A percentile compares a stretch with the other conserved stretches of the same genome.
phyloP scores from a whole-genome alignment of 1,140 invertebrate species.

The Melipona quadrifasciata region DNA sequence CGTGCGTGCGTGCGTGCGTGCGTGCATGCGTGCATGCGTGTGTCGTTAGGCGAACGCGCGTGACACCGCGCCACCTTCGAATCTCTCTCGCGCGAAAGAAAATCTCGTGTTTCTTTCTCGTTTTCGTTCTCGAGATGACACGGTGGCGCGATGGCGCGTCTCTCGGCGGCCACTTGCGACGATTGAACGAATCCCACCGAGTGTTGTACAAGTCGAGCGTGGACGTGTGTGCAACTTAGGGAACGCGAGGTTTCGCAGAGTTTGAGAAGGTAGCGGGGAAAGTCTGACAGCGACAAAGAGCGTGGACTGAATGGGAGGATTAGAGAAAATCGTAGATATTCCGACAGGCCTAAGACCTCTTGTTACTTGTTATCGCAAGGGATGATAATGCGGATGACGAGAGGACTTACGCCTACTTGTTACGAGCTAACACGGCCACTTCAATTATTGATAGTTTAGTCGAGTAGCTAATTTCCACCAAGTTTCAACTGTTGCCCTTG shows the following conservation, averaged over 20 bases:
- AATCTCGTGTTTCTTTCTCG: slow-evolving; percentile 31
- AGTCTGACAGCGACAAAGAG: not conserved
- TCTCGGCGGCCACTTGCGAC: not conserved
- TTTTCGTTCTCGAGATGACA: not conserved
- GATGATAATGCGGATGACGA: slow-evolving; percentile 28
- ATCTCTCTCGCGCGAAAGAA: slow-evolving; percentile 35
- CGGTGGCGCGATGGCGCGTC: too few species aligned
- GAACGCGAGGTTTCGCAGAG: not conserved
- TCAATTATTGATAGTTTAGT: slow-evolving; percentile 44
- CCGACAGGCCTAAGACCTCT: not conserved
- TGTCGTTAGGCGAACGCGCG: not conserved
- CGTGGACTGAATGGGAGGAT: not conserved
- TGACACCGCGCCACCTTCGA: slow-evolving; percentile 13
- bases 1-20: slow-evolving; percentile 27
- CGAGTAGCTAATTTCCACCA: slow-evolving; percentile 23
- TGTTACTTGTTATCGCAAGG: slow-evolving; percentile 7
- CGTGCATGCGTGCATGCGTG: slow-evolving; percentile 33
- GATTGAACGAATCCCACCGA: not conserved
- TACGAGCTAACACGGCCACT: not conserved
- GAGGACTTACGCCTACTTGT: slow-evolving; percentile 1
- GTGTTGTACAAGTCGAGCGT: not conserved
- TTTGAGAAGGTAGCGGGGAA: not conserved
- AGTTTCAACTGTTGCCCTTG: slow-evolving; percentile 19
- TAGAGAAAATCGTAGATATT: not conserved
- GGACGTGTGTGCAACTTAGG: not conserved